Conservation (phyloP, 2,888 invertebrate species). For the Andrena bucephala region DNA sequence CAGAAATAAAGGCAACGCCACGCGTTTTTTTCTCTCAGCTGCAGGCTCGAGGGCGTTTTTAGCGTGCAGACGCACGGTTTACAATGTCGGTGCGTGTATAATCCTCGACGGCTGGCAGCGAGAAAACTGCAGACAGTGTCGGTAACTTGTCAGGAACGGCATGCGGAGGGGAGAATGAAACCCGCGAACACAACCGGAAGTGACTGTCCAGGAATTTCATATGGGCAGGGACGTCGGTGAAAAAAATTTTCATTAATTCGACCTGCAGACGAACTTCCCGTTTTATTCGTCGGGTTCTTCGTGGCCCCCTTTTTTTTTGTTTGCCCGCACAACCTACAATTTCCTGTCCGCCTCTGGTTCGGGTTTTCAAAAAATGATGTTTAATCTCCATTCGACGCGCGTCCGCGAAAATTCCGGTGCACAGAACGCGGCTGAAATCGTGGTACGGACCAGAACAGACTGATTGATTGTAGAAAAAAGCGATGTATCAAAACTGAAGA, state of each 20-base stretch:
- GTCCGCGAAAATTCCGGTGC: background rate
- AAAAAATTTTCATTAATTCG: slow-evolving; percentile 59
- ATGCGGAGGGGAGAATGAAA: slow-evolving; percentile 31
- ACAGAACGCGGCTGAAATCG: background rate
- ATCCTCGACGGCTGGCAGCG: slow-evolving; percentile 24
- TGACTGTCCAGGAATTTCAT: slow-evolving; percentile 25
- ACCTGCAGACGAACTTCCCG: slow-evolving; percentile 9
- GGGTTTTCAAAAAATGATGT: slow-evolving; percentile 13
- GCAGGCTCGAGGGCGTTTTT: slow-evolving; percentile 52
- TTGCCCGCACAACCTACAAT: slow-evolving; percentile 16
- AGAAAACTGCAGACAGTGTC: slow-evolving; percentile 16
- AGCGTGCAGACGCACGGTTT: slow-evolving; percentile 23
- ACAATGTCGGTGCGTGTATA: slow-evolving; percentile 47
- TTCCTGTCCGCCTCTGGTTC: background rate
- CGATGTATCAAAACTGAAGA: background rate
- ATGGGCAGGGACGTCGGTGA: background rate
- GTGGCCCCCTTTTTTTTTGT: background rate
- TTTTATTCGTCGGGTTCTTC: background rate
- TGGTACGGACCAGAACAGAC: background rate
- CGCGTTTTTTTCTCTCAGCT: slow-evolving; percentile 47
- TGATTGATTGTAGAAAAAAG: background rate
- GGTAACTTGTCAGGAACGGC: slow-evolving; percentile 21
- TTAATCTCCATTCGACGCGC: background rate
- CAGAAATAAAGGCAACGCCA: slow-evolving; percentile 43
- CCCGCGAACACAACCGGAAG: slow-evolving; percentile 44